These are phyloP conservation scores for Tetropium fuscum DNA, from an alignment of 2,888 invertebrate species.

Conservation along the genomic window DNA sequence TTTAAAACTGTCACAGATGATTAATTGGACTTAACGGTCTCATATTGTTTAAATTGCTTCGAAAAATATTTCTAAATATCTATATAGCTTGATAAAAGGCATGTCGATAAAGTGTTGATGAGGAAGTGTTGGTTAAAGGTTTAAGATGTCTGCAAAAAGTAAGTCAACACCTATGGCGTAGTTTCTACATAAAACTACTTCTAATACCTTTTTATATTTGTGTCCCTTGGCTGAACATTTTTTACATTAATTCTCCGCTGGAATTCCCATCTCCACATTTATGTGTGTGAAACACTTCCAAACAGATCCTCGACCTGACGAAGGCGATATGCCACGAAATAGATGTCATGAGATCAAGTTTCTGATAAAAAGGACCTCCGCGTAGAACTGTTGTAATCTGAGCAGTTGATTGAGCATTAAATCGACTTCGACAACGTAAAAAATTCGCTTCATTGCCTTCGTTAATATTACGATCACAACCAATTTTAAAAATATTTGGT, in stretches of 20 bases:
- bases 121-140: too few relatives aligned
- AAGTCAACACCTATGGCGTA: too few relatives aligned
- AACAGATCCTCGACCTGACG: conserved; percentile 6
- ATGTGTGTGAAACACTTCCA: conserved; percentile 8
- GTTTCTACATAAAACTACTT: too few relatives aligned
- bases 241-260: conserved; percentile 3
- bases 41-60: too few relatives aligned
- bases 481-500: not conserved
- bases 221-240: not conserved
- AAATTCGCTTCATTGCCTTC: conserved; percentile 46
- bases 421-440: conserved; percentile 43
- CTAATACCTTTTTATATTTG: conserved; percentile 6
- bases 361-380: conserved; percentile 48
- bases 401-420: conserved; percentile 52
- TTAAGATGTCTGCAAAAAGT: too few relatives aligned
- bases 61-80: too few relatives aligned
- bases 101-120: too few relatives aligned
- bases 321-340: conserved; percentile 8
- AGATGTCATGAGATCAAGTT: conserved; percentile 38
- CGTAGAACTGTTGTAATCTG: conserved; percentile 49
- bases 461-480: conserved; percentile 32
- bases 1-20: too few relatives aligned
- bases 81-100: too few relatives aligned
- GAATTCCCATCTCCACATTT: not conserved
- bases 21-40: too few relatives aligned